Evolutionary conservation across 2,113 vertebrate genomes (phyloP), one percentile per base, ranked within the genome.

Genomic region (Mastomys coucha): DNA sequence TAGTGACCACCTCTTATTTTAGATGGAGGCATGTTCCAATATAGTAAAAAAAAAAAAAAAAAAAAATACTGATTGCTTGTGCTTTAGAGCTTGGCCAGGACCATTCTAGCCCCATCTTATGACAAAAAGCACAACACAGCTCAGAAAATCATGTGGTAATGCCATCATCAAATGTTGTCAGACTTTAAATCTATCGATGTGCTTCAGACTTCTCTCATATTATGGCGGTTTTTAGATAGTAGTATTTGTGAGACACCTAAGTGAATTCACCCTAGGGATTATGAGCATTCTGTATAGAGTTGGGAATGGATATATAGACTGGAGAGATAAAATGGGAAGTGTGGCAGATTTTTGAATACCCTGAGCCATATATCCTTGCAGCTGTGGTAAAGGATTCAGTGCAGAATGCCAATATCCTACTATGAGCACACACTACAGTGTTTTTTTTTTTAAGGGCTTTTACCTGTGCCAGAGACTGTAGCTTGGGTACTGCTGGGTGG

Each of bases 141-240:
- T 91, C 42, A 78, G 82, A 65, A 39, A 67, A 56, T 76, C 5
- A 69, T 31, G 17, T 90, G 19, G 33, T 88, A 7, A 36, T 95
- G 45, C 42, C 72, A 56, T 84, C 81, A 88, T 26, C 51, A 94
- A 65, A 77, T 88, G 16, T 9, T 82, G 13, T 75, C 72, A 88
- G 22, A 91, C 45, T 88, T 88, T 84, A 60, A 81, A 73, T 92
- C 45, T 49, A 11, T 42, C 28, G 51, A 28, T 80, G 12, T 92
- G 24, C 45, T 94, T 73, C 17, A 56, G 26, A 56, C 20, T 67
- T 31, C 14, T 89, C 53, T 67, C 24, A 69, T 31, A 89, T 67
- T 67, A 89, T 60, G 6, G 67, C 39, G 51, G 24, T 78, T 93
- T 95, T 91, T 75, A 91, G 20, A 78, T 73, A 33, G n/a, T 91